Conservation (phyloP, 2,888 invertebrate genomes). For the Anaspis maculata region DNA sequence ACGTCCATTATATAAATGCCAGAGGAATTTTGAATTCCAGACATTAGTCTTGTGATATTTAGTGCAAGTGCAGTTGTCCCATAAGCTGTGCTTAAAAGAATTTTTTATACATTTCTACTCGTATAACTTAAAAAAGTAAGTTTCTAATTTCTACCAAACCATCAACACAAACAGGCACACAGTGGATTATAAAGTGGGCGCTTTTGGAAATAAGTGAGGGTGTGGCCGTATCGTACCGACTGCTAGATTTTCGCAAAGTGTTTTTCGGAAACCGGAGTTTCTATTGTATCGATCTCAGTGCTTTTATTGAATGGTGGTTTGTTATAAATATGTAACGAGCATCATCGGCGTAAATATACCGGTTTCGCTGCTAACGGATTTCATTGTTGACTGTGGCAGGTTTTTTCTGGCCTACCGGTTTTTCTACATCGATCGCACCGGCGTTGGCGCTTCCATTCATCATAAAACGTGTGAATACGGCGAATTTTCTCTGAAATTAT, state of each 20-base stretch:
- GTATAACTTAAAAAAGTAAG: too few relatives aligned
- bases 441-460: too few relatives aligned
- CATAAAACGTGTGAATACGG: too few relatives aligned
- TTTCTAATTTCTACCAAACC: conserved; percentile 2
- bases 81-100: conserved; percentile 25
- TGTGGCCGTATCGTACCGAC: too few relatives aligned
- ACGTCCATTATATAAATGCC: conserved; percentile 48
- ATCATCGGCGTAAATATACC: conserved; percentile 11
- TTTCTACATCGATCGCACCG: too few relatives aligned
- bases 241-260: too few relatives aligned
- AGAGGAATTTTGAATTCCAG: conserved; percentile 27
- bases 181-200: not conserved
- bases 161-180: not conserved
- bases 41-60: conserved; percentile 38
- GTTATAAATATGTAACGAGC: conserved; percentile 14
- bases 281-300: too few relatives aligned
- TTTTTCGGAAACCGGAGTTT: too few relatives aligned
- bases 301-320: too few relatives aligned
- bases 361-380: conserved; percentile 15
- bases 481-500: too few relatives aligned
- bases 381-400: too few relatives aligned
- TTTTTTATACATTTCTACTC: not conserved
- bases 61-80: conserved; percentile 23
- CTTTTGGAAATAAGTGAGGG: too few relatives aligned
- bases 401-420: conserved; percentile 7